Conservation (phyloP, 2,888 invertebrate genomes). For the Macrosiphum euphorbiae region DNA sequence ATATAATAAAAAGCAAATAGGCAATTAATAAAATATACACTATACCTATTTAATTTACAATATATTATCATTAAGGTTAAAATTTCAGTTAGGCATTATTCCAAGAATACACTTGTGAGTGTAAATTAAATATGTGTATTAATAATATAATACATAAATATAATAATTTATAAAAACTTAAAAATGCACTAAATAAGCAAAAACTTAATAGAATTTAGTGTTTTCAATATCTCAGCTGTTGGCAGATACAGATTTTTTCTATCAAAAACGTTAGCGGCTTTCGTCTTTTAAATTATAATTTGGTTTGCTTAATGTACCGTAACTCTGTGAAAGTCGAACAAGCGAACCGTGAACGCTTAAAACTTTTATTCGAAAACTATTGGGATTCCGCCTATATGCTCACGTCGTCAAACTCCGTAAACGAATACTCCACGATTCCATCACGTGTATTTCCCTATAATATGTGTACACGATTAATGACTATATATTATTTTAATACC, state of each 20-base stretch:
- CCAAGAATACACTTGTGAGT: not conserved
- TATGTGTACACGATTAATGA: not conserved
- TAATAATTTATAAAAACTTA: not conserved
- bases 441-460: not conserved
- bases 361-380: constrained; percentile 27
- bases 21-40: not conserved
- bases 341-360: constrained; percentile 5
- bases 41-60: not conserved
- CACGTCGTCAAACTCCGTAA: not conserved
- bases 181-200: not conserved
- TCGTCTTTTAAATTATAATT: constrained; percentile 11
- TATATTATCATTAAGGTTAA: not conserved
- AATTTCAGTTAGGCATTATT: not conserved
- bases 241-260: constrained; percentile 5
- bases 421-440: not conserved
- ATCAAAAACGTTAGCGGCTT: not conserved
- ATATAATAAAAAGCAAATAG: not conserved
- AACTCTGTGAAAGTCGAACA: constrained; percentile 8
- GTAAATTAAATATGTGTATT: not conserved
- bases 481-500: not conserved
- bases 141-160: not conserved
- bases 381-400: not conserved
- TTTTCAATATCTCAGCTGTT: not conserved
- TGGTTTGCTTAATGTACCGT: constrained; percentile 29
- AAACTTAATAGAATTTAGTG: not conserved